Conservation (phyloP, 2,888 invertebrate genomes). For the Acleris holmiana region DNA sequence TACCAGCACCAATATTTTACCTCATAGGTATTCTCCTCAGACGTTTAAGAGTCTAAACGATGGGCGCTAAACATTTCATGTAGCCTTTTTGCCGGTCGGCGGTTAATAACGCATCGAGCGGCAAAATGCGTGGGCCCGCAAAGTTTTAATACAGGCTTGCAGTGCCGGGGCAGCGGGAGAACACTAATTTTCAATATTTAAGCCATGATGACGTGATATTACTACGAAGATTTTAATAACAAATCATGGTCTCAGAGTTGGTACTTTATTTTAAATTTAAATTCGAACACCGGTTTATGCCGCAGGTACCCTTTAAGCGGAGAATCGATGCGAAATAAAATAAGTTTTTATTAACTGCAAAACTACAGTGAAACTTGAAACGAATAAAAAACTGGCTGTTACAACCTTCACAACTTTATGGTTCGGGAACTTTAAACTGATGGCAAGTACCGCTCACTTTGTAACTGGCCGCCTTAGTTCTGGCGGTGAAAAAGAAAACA, state of each 20-base stretch:
- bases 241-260: neutral
- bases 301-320: neutral
- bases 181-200: constrained; percentile 34
- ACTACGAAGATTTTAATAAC: constrained; percentile 5
- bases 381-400: constrained; percentile 27
- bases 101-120: constrained; percentile 33
- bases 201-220: constrained; percentile 30
- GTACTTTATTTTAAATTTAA: neutral
- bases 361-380: constrained; percentile 24
- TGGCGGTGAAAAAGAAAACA: constrained; percentile 55
- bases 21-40: constrained; percentile 2
- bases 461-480: constrained; percentile 34
- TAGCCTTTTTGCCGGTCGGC: constrained; percentile 29
- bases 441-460: constrained; percentile 35
- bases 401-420: constrained; percentile 36
- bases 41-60: constrained; percentile 27
- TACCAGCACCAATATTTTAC: constrained; percentile 4
- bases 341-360: constrained; percentile 28
- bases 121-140: constrained; percentile 53
- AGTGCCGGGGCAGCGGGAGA: constrained; percentile 49
- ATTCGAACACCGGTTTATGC: neutral
- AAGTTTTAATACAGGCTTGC: constrained; percentile 56
- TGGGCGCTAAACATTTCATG: constrained; percentile 29
- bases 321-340: constrained; percentile 13
- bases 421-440: constrained; percentile 33